phyloP scores from a whole-genome alignment of 2,113 vertebrate genomes.

The Pseudopodoces humilis region DNA sequence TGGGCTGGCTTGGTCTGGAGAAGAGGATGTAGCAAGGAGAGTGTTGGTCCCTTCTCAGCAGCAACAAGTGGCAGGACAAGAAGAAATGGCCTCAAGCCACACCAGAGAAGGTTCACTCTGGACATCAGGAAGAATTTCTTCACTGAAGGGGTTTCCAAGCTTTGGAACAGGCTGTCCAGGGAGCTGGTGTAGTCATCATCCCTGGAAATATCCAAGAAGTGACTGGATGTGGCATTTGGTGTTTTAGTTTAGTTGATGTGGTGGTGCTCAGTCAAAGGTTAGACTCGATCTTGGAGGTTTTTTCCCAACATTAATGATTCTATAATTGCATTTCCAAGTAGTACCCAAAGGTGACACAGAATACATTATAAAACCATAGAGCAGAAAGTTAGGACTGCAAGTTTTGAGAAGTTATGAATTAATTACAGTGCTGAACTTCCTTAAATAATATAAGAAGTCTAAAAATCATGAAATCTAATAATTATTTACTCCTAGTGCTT shows the following conservation, averaged over 20 bases:
- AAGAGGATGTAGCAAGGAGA: background rate
- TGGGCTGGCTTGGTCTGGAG: background rate
- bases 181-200: background rate
- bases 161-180: background rate
- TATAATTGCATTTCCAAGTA: background rate
- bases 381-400: background rate
- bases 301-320: background rate
- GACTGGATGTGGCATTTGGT: background rate
- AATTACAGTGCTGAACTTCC: background rate
- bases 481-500: background rate
- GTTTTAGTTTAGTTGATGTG: background rate
- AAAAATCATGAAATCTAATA: background rate
- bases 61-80: accelerated
- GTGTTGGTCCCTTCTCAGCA: background rate
- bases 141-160: background rate
- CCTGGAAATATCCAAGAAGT: background rate
- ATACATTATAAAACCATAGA: background rate
- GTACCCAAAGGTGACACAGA: background rate
- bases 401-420: background rate
- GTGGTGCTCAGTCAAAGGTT: background rate
- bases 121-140: background rate
- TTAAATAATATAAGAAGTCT: background rate
- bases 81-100: background rate
- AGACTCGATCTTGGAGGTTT: background rate
- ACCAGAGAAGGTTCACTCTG: background rate